Base-by-base conservation (phyloP, 2,888 invertebrate species). In the Lycia hirtaria region DNA sequence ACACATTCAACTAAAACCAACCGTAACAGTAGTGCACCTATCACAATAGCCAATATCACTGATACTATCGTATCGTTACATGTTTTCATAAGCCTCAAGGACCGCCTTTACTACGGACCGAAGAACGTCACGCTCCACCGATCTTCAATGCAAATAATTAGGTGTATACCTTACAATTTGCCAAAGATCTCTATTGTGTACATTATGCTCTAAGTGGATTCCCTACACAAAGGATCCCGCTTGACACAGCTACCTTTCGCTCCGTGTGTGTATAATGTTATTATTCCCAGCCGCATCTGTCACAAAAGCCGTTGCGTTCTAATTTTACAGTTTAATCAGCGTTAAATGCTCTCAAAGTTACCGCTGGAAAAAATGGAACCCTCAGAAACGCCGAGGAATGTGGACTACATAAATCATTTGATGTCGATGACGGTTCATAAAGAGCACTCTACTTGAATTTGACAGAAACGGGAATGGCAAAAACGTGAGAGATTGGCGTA, bases 261-360 rank as follows among this genome's bases (percentile, higher is more conserved):
- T 84, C 78, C 83, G 86, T 83, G 85, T 85, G 84, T 87, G 80
- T 79, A 83, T 90, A 89, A 90, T 89, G 83, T 88, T 88, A 91
- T 90, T 91, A 90, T 91, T 83, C 82, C 72, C 73, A 71, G 87
- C 88, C 87, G 83, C 92, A 92, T 92, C 91, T 92, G 91, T 91
- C 90, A 87, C 86, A 89, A 87, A 87, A 82, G 79, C 80, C 83
- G 81, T 85, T 87, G 84, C 84, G 85, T 86, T 65, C 84, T 88
- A 90, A 92, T 92, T 92, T 92, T 89, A 92, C 91, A 92, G 91
- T 92, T 90, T 92, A 92, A 92, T 92, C 89, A 92, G 91, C 92
- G 92, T 92, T 92, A 91, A 92, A 92, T 91, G 85, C 80, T 80
- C 77, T 83, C 82, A 88, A 76, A 84, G 80, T 81, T 80, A 81